phyloP scores from a whole-genome alignment of 2,113 vertebrate species.

The Lophochroa leadbeateri region DNA sequence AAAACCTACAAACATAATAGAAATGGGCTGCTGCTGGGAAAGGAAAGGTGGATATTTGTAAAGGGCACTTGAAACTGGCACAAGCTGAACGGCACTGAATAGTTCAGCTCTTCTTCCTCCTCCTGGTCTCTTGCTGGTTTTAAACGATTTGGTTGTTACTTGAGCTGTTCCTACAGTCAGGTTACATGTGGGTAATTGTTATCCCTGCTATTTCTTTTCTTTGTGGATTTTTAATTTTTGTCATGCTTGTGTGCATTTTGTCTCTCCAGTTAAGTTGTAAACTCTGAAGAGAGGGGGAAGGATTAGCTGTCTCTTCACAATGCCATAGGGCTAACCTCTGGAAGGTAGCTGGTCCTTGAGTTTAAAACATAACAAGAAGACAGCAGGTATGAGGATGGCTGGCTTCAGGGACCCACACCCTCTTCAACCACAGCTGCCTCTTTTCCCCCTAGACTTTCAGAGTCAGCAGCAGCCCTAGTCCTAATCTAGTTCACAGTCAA shows the following conservation, averaged over 20 bases:
- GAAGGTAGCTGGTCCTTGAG: neutral
- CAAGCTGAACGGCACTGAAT: neutral
- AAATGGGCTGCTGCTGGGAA: neutral
- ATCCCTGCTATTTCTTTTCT: neutral
- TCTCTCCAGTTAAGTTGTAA: neutral
- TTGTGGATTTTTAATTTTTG: neutral
- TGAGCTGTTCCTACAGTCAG: neutral
- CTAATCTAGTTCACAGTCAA: neutral
- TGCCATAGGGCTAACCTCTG: neutral
- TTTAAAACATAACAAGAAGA: neutral
- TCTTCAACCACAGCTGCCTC: neutral
- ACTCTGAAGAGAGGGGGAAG: neutral
- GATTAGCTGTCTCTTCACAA: neutral
- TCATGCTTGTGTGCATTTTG: neutral
- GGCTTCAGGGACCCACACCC: neutral
- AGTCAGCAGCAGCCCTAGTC: neutral
- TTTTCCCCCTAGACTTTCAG: neutral
- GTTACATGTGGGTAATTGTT: neutral
- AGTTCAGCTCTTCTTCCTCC: neutral
- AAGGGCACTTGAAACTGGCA: neutral
- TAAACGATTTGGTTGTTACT: neutral
- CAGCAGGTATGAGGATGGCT: neutral
- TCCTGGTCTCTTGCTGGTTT: neutral
- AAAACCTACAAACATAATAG: constrained; percentile 5
- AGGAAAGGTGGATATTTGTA: neutral